Conservation (phyloP, 2,113 vertebrate genomes). For the Chionomys nivalis region DNA sequence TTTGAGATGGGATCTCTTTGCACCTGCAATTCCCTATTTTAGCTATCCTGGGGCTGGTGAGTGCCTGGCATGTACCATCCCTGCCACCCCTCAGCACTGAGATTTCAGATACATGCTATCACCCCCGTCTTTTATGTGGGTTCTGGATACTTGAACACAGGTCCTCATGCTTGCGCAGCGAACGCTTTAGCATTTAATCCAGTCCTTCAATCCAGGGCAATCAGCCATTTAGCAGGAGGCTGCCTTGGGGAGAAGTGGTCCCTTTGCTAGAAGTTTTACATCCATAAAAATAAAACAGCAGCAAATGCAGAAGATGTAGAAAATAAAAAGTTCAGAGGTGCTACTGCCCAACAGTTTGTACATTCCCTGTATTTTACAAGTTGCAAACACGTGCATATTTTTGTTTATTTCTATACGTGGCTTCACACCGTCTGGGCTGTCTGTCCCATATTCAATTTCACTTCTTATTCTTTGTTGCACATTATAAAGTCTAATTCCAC, state of each 20-base stretch:
- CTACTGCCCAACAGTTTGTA: background rate
- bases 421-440: background rate
- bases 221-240: background rate
- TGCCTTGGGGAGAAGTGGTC: background rate
- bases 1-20: background rate
- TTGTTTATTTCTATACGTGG: background rate
- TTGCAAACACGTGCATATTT: background rate
- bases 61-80: no score
- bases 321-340: background rate
- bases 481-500: background rate
- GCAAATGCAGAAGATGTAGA: background rate
- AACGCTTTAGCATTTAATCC: background rate
- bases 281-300: background rate
- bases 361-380: background rate
- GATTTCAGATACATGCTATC: no score
- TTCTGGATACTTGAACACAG: background rate
- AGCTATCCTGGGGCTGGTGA: background rate
- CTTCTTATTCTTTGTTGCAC: background rate
- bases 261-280: background rate
- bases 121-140: background rate
- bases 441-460: no score
- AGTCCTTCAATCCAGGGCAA: background rate
- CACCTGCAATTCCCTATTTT: no score
- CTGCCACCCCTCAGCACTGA: background rate
- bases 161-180: fast-evolving